Percentiles rank a stretch among this genome's conserved stretches.
Conservation (phyloP, 2,888 invertebrate species). For the Andrena bicolor region DNA sequence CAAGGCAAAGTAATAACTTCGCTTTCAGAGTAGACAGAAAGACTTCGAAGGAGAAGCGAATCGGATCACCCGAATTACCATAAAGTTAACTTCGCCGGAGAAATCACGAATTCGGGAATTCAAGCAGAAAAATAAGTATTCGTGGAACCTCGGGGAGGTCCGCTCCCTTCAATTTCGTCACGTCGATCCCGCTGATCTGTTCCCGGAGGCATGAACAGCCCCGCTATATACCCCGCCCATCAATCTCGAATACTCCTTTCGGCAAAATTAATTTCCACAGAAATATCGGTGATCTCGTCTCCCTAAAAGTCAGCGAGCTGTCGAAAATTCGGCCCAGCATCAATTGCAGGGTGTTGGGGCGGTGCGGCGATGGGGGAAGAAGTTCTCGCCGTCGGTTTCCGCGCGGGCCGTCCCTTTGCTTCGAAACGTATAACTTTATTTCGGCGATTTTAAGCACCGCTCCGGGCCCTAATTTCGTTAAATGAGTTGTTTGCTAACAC, state of each 20-base stretch:
- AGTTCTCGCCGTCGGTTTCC: conserved; percentile 38
- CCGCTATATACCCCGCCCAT: no score
- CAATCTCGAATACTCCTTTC: conserved; percentile 10
- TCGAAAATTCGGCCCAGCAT: not conserved
- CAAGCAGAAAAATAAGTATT: no score
- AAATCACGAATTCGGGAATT: no score
- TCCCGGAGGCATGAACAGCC: no score
- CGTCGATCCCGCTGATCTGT: no score
- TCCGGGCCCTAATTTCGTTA: conserved; percentile 83
- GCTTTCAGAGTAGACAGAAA: no score
- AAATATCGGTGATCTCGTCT: conserved; percentile 5
- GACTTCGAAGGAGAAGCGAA: no score
- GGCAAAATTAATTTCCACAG: conserved; percentile 30
- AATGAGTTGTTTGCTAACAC: conserved; percentile 85
- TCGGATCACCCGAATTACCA: no score
- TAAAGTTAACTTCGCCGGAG: no score
- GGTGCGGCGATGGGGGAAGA: not conserved
- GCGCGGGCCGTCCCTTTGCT: conserved; percentile 62
- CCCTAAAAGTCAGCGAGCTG: not conserved
- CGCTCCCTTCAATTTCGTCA: no score
- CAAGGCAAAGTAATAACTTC: no score
- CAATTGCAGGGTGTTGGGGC: not conserved
- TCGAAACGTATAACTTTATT: conserved; percentile 81
- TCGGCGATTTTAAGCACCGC: conserved; percentile 82
- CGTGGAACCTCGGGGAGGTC: no score